Percentiles rank a stretch among this genome's conserved stretches.
Conservation (phyloP, 2,888 invertebrate genomes). For the Pyrocoelia pectoralis region DNA sequence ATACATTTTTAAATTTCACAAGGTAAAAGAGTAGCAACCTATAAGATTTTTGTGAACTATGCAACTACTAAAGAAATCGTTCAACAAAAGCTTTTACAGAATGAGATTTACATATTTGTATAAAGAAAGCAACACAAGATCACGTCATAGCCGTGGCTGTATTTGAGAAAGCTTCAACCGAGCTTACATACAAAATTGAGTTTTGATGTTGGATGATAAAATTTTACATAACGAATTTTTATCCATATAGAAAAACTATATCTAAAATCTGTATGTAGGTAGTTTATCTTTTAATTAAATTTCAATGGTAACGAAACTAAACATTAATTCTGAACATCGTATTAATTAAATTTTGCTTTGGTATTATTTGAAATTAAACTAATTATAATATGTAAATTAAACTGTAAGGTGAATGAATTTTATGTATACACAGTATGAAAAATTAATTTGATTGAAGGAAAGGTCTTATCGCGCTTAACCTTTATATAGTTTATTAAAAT, state of each 20-base stretch:
- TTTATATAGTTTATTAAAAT: too few species aligned
- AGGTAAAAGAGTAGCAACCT: not conserved
- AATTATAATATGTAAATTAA: too few species aligned
- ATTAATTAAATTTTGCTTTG: too few species aligned
- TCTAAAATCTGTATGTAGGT: too few species aligned
- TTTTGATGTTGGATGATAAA: slow-evolving; percentile 25
- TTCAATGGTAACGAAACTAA: too few species aligned
- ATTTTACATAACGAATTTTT: slow-evolving; percentile 17
- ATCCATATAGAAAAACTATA: not conserved
- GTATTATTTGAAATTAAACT: too few species aligned
- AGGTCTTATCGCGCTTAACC: too few species aligned
- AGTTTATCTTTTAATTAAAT: too few species aligned
- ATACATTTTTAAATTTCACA: not conserved
- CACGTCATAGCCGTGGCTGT: slow-evolving; percentile 13
- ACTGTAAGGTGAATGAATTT: too few species aligned
- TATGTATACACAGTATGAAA: too few species aligned
- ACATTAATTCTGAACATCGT: too few species aligned
- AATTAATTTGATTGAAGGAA: too few species aligned
- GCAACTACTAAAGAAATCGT: not conserved
- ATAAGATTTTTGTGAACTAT: not conserved
- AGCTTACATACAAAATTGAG: slow-evolving; percentile 29
- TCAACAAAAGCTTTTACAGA: slow-evolving; percentile 2
- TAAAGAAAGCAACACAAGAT: slow-evolving; percentile 10
- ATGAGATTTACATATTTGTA: slow-evolving; percentile 8
- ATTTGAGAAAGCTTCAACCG: slow-evolving; percentile 18